These are phyloP conservation scores for Holothuria scabra DNA, from an alignment of 53 echinoderm and acorn worm species.

Conservation along the genomic window DNA sequence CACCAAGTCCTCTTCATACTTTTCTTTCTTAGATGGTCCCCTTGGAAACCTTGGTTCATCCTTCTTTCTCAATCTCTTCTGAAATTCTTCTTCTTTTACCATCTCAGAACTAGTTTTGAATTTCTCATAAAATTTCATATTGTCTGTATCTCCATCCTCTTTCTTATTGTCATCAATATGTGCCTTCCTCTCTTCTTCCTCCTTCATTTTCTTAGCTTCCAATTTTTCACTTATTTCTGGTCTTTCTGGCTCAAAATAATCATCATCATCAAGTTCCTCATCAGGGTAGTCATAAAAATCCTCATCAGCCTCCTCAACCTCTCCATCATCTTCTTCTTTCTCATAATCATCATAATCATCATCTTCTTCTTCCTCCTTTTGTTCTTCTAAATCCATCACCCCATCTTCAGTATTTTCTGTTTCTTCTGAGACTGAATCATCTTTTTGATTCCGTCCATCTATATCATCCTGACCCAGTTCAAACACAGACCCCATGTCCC, in stretches of 20 bases:
- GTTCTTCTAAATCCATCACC: conserved; percentile 11
- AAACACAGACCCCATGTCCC: conserved; percentile 31
- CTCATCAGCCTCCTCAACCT: conserved; percentile 26
- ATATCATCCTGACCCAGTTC: conserved; percentile 28
- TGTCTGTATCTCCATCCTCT: no score
- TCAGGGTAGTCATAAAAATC: conserved; percentile 37
- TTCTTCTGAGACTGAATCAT: neutral
- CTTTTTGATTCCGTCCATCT: neutral
- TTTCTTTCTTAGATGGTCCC: conserved; percentile 6
- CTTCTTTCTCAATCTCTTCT: conserved; percentile 3
- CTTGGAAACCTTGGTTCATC: conserved; percentile 1
- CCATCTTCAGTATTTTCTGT: conserved; percentile 17
- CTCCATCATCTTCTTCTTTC: neutral
- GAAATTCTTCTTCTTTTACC: neutral
- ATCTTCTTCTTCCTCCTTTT: conserved; percentile 2
- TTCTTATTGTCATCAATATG: no score
- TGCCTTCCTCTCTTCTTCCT: neutral
- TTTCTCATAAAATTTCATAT: neutral
- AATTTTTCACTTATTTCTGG: neutral
- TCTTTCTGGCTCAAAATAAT: conserved; percentile 20
- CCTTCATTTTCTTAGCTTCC: neutral
- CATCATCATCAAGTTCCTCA: conserved; percentile 42
- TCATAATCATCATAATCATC: conserved; percentile 26
- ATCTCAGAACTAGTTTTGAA: neutral
- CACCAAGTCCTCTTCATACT: conserved; percentile 19